A percentile compares a stretch with the other conserved stretches of the same genome.
These are phyloP conservation scores for Sminthurinus aureus DNA, from an alignment of 2,888 invertebrate species.

Conservation along the genomic window DNA sequence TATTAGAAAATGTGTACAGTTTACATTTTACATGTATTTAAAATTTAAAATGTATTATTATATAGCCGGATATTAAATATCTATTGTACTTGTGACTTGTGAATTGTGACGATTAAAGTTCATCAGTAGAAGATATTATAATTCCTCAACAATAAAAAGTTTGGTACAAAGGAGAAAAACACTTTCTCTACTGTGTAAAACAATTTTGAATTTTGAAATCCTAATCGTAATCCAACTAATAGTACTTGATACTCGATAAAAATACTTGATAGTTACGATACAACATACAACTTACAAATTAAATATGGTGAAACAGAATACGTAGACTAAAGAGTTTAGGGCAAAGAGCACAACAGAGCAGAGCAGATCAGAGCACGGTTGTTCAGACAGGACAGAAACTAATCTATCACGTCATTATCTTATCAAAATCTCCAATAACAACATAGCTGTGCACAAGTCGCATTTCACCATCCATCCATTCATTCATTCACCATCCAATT, in stretches of 20 bases:
- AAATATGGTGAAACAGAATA: too few relatives aligned
- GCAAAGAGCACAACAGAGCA: too few relatives aligned
- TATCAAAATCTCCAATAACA: conserved; percentile 25
- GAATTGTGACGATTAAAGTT: too few relatives aligned
- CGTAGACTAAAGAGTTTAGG: too few relatives aligned
- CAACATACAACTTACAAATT: too few relatives aligned
- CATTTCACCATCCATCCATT: conserved; percentile 7
- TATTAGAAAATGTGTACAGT: too few relatives aligned
- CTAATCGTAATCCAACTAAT: background rate
- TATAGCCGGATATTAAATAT: too few relatives aligned
- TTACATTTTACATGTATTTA: too few relatives aligned
- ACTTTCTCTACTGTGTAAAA: background rate
- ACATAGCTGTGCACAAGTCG: background rate
- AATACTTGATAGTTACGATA: too few relatives aligned
- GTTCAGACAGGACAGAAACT: background rate
- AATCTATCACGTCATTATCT: conserved; percentile 33
- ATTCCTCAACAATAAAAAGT: conserved; percentile 1
- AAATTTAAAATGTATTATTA: too few relatives aligned
- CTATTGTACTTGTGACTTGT: too few relatives aligned
- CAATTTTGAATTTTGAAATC: background rate
- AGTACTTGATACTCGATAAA: background rate
- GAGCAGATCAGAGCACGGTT: background rate
- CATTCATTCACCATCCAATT: background rate
- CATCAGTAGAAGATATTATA: background rate
- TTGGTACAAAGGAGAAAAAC: background rate